Evolutionary conservation across 35 echinoderm and acorn worm species (phyloP), one percentile per base, ranked within the genome.

Genomic region (Ophioderma brevispina): DNA sequence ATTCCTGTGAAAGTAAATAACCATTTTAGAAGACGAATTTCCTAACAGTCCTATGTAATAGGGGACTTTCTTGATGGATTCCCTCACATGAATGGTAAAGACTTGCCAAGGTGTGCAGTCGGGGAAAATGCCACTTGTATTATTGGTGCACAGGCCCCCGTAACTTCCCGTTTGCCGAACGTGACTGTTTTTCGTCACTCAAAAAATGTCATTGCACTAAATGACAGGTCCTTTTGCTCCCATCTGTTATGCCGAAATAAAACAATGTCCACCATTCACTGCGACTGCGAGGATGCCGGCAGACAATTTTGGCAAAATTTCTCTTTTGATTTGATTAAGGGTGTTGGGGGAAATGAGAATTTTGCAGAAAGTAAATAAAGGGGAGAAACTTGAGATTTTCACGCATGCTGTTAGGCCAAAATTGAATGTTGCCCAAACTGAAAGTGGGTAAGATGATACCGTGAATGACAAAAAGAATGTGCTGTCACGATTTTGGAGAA

Each of bases 391-490:
- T 25, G 59, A 70, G 59, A 6, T 25, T 3, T 25, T 8, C 59
- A 6, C 59, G n/a, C 59, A 70, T 70, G 59, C 59, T 70, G 59
- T 70, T 70, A 25, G 59, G 59, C 21, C 21, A 21, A 6, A 70
- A 70, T 70, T 70, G 59, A 70, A 70, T 70, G 59, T 70, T 70
- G 59, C 59, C 59, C 10, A 70, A 70, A 15, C n/a, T 8, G n/a
- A 70, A 2, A 2, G 28, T 18, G 4, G n/a, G 59, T 70, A 70
- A 70, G 15, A 25, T 3, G 59, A 70, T 70, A 70, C 28, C 28
- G 59, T 70, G n/a, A 70, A 70, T 70, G 59, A 70, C 59, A 70
- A 70, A 70, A 70, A 30, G 28, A 70, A 70, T 70, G 59, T 70
- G 59, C 59, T 70, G 59, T 70, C 59, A 70, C 59, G 15, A 4